Percentiles rank a stretch among this genome's conserved stretches.
Conservation (phyloP, 2,797 vertebrate species). For the Poecilia wingei region DNA sequence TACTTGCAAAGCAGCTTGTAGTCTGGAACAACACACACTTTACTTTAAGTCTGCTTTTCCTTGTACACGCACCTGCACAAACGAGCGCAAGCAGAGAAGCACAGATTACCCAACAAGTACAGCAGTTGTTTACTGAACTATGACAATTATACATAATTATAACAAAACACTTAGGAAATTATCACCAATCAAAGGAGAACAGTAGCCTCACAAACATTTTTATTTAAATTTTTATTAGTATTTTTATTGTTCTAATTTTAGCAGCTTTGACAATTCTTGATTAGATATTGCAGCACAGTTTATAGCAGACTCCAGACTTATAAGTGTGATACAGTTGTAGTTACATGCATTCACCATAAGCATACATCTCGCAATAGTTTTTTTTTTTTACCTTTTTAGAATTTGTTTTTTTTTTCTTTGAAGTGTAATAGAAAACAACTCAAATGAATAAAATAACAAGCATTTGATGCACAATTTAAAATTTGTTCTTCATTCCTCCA, state of each 20-base stretch:
- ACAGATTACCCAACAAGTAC: conserved; percentile 5
- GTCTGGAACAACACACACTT: not conserved
- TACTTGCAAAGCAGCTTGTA: not conserved
- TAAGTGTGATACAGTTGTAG: not conserved
- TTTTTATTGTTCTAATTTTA: not conserved
- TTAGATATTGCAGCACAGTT: not conserved
- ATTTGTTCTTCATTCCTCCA: not conserved
- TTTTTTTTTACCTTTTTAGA: not conserved
- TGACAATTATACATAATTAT: not conserved
- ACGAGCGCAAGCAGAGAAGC: conserved; percentile 18
- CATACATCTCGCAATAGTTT: not conserved
- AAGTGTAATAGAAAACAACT: not conserved
- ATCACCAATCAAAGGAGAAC: not conserved
- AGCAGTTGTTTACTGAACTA: not conserved
- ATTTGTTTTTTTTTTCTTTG: not conserved
- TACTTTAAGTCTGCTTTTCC: not conserved
- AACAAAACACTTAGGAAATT: not conserved
- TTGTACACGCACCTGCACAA: not conserved
- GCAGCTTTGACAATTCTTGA: conserved; percentile 5
- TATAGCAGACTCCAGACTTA: not conserved
- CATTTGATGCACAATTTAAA: not conserved
- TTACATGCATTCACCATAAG: not conserved
- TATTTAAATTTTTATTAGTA: not conserved
- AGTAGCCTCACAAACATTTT: not conserved
- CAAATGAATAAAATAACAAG: not conserved